phyloP scores from a whole-genome alignment of 92 coral and sea anemone genomes.

The Chrysogorgia sp. region DNA sequence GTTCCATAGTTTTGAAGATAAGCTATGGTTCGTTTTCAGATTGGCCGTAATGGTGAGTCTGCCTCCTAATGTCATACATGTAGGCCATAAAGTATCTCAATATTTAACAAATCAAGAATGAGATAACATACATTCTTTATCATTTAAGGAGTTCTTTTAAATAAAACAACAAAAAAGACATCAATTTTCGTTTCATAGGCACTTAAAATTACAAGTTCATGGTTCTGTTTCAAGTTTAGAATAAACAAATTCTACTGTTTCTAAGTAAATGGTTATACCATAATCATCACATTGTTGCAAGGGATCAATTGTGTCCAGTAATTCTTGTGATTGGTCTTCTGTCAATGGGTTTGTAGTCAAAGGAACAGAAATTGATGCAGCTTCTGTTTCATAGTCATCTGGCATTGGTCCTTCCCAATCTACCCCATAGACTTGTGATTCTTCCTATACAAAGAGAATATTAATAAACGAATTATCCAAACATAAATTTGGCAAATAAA shows the following conservation, averaged over 20 bases:
- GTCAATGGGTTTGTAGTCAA: slow-evolving; percentile 5
- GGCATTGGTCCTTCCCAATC: slow-evolving; percentile 30
- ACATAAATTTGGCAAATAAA: neutral
- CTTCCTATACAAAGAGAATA: neutral
- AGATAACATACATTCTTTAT: no score
- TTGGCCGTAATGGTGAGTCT: no score
- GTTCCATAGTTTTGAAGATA: no score
- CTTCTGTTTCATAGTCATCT: neutral
- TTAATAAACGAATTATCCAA: neutral
- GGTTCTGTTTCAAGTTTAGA: no score
- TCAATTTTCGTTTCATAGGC: no score
- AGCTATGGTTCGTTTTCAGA: no score
- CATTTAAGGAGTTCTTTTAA: no score
- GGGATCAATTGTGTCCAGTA: slow-evolving; percentile 2
- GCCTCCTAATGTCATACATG: no score
- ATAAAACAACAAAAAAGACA: no score
- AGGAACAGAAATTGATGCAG: neutral
- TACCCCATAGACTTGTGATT: slow-evolving; percentile 2
- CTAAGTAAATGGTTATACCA: slow-evolving; percentile 9
- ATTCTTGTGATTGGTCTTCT: neutral
- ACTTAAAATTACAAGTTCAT: no score
- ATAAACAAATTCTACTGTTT: neutral
- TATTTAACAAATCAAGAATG: no score
- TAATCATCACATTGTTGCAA: slow-evolving; percentile 4
- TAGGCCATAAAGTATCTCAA: no score